Base-by-base conservation (phyloP, 2,113 vertebrate genomes). In the Gasterosteus nipponicus region DNA sequence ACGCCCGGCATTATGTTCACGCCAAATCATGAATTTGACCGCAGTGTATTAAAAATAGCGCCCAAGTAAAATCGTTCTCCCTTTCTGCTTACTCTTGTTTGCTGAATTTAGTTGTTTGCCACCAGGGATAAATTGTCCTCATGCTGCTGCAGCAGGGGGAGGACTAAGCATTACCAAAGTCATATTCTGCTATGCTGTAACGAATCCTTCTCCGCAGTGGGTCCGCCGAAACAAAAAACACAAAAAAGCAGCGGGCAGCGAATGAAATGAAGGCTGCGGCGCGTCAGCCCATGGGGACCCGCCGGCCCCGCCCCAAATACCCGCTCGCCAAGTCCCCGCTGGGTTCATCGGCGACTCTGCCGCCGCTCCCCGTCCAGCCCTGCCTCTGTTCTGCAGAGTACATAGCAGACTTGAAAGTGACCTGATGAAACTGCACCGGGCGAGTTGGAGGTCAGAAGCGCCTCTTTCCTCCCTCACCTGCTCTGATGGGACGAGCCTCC, bases 401-500 rank as follows among this genome's bases (percentile, higher is more conserved):
- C 35, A 38, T 7, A 7, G 29, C 11, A 70, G 71, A 81, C 19
- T 54, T 49, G 1, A 61, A 70, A 70, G 58, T 65, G 0, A 1
- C 73, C 10, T 31, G 6, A 70, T 14, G 46, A 76, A 81, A 73
- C 77, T 76, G 81, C 47, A 70, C 79, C 64, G 59, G 75, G 46
- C 64, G 59, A 69, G n/a, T 88, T 80, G 73, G 54, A 89, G 78
- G 69, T 81, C 77, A 54, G 31, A 54, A 14, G 2, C 12, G 12
- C 9, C 2, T n/a, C 53, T 58, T 33, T 75, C 58, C 72, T 63
- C 26, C 53, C 58, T 84, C 80, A 81, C 70, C 86, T 76, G 84
- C 85, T 81, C 76, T 69, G 57, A 35, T 69, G 82, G 46, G 75
- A 80, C 71, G 18, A 68, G 57, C 63, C 68, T 73, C 44, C 78